These are phyloP conservation scores for Poecile montanus DNA, from an alignment of 2,797 vertebrate genomes.

Conservation along the genomic window DNA sequence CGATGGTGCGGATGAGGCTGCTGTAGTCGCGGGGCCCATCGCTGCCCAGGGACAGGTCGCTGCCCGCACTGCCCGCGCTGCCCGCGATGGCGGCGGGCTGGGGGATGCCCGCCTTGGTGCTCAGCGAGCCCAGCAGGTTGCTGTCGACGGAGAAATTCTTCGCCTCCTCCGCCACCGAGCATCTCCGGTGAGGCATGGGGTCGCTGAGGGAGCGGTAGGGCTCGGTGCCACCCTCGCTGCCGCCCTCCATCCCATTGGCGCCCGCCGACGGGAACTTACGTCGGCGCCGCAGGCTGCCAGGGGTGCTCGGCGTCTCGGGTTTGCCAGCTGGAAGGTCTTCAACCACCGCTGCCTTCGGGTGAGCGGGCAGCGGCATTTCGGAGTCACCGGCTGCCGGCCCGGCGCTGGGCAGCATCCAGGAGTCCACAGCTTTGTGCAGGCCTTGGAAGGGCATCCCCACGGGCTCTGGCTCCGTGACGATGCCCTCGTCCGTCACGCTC, in stretches of 20 bases:
- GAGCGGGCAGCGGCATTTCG: constrained; percentile 5
- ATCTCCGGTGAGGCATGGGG: constrained; percentile 94
- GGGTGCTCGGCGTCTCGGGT: constrained; percentile 85
- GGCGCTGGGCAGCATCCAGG: constrained; percentile 73
- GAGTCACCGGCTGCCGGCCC: neutral
- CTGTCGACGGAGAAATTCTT: constrained; percentile 89
- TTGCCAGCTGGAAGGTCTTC: constrained; percentile 69
- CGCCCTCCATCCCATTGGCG: constrained; percentile 83
- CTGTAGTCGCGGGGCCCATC: constrained; percentile 89
- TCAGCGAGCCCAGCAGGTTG: constrained; percentile 90
- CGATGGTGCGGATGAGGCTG: constrained; percentile 90
- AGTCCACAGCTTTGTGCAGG: constrained; percentile 76
- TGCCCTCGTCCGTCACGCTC: constrained; percentile 94
- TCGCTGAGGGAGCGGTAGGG: constrained; percentile 93
- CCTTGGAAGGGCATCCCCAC: constrained; percentile 75
- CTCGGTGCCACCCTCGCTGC: constrained; percentile 80
- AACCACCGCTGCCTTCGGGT: constrained; percentile 1
- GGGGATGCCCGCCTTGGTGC: constrained; percentile 80
- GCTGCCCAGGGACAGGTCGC: constrained; percentile 91
- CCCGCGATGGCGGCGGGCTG: constrained; percentile 74
- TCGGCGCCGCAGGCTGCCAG: constrained; percentile 85
- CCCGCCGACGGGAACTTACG: constrained; percentile 88
- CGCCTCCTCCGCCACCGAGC: constrained; percentile 80
- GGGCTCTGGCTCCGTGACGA: constrained; percentile 91
- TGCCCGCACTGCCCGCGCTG: constrained; percentile 87